A percentile compares a stretch with the other conserved stretches of the same genome.
Conservation (phyloP, 2,113 vertebrate genomes). For the Carlito syrichta region DNA sequence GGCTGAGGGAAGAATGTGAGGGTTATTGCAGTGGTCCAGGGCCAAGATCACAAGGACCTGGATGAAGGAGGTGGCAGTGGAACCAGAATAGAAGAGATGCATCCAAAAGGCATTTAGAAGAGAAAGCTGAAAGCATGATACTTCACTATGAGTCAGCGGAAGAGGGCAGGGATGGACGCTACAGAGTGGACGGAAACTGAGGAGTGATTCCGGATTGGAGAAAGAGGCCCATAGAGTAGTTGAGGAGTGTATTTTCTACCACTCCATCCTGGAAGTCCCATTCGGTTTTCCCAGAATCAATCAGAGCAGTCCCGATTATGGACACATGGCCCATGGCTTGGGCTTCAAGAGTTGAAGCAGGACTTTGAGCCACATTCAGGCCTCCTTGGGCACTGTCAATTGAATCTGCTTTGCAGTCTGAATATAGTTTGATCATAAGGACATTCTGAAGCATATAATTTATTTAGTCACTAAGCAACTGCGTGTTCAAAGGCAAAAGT, state of each 20-base stretch:
- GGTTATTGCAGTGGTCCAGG: neutral
- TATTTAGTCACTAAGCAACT: neutral
- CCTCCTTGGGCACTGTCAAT: neutral
- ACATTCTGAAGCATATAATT: neutral
- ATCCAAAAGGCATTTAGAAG: slow-evolving; percentile 23
- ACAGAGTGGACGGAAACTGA: slow-evolving; percentile 17
- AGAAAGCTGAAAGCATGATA: slow-evolving; percentile 29
- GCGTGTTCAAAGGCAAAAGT: neutral
- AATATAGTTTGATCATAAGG: neutral
- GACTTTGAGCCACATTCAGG: neutral
- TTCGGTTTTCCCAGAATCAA: neutral
- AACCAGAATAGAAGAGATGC: slow-evolving; percentile 14
- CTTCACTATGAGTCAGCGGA: slow-evolving; percentile 7
- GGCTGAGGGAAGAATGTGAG: neutral
- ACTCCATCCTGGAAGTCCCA: neutral
- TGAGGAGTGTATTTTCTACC: neutral
- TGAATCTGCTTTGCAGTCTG: neutral
- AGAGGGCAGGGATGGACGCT: neutral
- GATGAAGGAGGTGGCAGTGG: neutral
- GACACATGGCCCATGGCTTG: neutral
- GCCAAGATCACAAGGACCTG: neutral
- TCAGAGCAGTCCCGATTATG: neutral
- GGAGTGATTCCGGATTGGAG: slow-evolving; percentile 3
- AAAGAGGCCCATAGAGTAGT: slow-evolving; percentile 11
- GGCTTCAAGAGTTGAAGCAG: neutral